Evolutionary conservation across 2,113 vertebrate genomes (phyloP).

Genomic region (Scalopus aquaticus): DNA sequence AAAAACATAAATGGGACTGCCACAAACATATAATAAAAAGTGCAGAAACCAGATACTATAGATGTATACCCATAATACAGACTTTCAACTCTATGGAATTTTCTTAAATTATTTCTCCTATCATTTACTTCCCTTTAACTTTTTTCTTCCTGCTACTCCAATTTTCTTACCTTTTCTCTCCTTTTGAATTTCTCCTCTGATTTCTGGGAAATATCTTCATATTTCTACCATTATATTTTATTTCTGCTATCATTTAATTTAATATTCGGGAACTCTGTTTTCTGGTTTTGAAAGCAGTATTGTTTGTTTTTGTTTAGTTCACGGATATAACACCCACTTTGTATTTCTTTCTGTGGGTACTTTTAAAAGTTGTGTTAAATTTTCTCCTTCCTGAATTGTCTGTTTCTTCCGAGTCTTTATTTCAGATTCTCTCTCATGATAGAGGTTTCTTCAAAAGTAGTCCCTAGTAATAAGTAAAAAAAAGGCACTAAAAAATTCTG

Average conservation of each 20-base stretch:
- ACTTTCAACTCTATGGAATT: slow-evolving; percentile 5
- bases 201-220: not conserved
- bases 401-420: not conserved
- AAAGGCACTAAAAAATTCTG: not conserved
- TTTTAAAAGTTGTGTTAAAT: not conserved
- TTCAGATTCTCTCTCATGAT: not conserved
- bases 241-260: not conserved
- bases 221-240: not conserved
- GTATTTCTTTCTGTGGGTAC: not conserved
- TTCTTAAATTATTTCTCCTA: not conserved
- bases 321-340: not conserved
- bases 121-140: not conserved
- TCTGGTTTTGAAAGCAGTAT: not conserved
- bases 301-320: not conserved
- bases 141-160: not conserved
- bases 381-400: not conserved
- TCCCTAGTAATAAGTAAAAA: not conserved
- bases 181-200: not conserved
- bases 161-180: not conserved
- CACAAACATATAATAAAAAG: not conserved
- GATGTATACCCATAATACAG: not conserved
- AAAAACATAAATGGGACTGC: not conserved
- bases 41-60: not conserved
- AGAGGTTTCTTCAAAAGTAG: not conserved
- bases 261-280: not conserved